A percentile compares a stretch with the other conserved stretches of the same genome.
Conservation (phyloP, 2,888 invertebrate genomes). For the Lagria hirta region DNA sequence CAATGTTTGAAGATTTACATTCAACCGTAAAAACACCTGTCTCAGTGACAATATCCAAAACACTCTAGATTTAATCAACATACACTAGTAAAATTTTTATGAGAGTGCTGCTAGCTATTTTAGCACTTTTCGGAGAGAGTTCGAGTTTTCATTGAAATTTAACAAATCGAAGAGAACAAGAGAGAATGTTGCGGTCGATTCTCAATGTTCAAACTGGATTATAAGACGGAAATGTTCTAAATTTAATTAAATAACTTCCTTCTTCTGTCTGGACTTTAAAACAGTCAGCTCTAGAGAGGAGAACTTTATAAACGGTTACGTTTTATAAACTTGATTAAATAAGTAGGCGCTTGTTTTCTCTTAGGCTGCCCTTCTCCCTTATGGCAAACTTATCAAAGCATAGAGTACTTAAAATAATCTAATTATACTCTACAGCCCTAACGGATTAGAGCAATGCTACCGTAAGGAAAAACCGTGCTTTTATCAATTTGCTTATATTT, state of each 20-base stretch:
- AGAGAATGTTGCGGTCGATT: conserved; percentile 27
- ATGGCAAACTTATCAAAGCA: conserved; percentile 36
- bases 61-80: conserved; percentile 23
- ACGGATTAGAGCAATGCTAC: no score
- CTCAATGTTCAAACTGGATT: conserved; percentile 26
- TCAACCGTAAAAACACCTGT: conserved; percentile 4
- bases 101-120: conserved; percentile 10
- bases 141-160: conserved; percentile 12
- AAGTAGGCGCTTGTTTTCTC: conserved; percentile 32
- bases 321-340: conserved; percentile 36
- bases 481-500: no score
- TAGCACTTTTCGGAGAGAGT: conserved; percentile 4
- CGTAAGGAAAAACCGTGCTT: no score
- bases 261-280: conserved; percentile 27
- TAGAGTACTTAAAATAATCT: conserved; percentile 35
- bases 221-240: conserved; percentile 27
- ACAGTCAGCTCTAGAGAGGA: conserved; percentile 16
- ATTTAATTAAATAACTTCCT: conserved; percentile 40
- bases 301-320: conserved; percentile 35
- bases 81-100: conserved; percentile 16
- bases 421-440: conserved; percentile 29
- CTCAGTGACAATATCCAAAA: conserved; percentile 17
- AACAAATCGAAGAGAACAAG: conserved; percentile 25
- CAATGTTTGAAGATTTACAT: conserved; percentile 13
- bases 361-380: conserved; percentile 32